Evolutionary conservation across 1,140 invertebrate species (phyloP).

Genomic region (Gryon sp.): DNA sequence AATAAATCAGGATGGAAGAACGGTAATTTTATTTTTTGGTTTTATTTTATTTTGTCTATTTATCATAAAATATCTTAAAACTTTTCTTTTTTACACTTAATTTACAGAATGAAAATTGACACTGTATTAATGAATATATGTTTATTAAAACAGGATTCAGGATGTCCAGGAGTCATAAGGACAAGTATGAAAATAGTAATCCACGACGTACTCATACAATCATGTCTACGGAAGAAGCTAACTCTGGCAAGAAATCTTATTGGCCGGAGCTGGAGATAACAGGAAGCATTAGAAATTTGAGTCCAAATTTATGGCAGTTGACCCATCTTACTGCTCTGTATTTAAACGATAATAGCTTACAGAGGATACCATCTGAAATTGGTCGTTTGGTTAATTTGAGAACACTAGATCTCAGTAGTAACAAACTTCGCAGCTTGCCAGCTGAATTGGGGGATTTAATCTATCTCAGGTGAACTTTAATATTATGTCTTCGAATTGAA

Average conservation of each 20-base stretch:
- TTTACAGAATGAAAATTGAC: too few relatives aligned
- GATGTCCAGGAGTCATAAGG: slow-evolving; percentile 84
- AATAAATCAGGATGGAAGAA: slow-evolving; percentile 3
- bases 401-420: slow-evolving; percentile 94
- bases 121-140: slow-evolving; percentile 18
- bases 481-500: not conserved
- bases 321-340: slow-evolving; percentile 95
- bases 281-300: slow-evolving; percentile 96
- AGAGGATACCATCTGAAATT: slow-evolving; percentile 93
- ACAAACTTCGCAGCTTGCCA: slow-evolving; percentile 95
- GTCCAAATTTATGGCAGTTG: slow-evolving; percentile 93
- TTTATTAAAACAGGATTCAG: slow-evolving; percentile 79
- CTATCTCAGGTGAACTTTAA: slow-evolving; percentile 86
- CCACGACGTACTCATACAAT: slow-evolving; percentile 90
- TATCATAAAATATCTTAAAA: too few relatives aligned
- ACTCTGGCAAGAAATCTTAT: slow-evolving; percentile 93
- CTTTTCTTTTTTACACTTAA: too few relatives aligned
- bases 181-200: slow-evolving; percentile 86
- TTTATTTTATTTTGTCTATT: not conserved
- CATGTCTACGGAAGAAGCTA: slow-evolving; percentile 94
- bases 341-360: slow-evolving; percentile 95
- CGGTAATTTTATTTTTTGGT: slow-evolving; percentile 16
- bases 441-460: slow-evolving; percentile 97
- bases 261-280: slow-evolving; percentile 86
- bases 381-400: slow-evolving; percentile 89